A percentile compares a stretch with the other conserved stretches of the same genome.
phyloP scores from a whole-genome alignment of 2,797 vertebrate species.

The Lutjanus argentimaculatus region DNA sequence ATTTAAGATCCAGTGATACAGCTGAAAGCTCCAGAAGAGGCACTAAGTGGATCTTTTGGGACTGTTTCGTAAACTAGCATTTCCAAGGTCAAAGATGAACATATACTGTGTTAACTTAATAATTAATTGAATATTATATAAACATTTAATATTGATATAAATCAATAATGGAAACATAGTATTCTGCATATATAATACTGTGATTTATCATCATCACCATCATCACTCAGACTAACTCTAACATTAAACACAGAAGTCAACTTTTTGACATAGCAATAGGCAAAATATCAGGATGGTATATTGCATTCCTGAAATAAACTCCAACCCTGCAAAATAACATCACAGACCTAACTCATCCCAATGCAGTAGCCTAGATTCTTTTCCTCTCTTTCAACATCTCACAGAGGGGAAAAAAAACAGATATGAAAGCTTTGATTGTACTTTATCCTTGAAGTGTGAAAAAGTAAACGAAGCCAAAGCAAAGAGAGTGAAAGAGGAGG shows the following conservation, averaged over 20 bases:
- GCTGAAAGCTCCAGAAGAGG: no score
- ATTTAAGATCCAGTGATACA: no score
- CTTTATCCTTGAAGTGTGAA: conserved; percentile 76
- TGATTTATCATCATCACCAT: neutral
- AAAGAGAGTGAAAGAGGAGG: conserved; percentile 10
- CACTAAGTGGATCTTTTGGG: no score
- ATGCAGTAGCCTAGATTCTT: conserved; percentile 58
- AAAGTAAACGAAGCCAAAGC: conserved; percentile 66
- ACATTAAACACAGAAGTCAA: conserved; percentile 2
- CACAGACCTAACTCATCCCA: conserved; percentile 48
- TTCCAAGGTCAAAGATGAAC: neutral
- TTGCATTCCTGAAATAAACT: conserved; percentile 65
- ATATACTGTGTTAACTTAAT: neutral
- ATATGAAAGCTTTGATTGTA: conserved; percentile 74
- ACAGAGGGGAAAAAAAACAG: conserved; percentile 34
- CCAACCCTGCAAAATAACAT: conserved; percentile 52
- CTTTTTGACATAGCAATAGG: conserved; percentile 23
- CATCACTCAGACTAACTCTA: neutral
- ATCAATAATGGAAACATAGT: neutral
- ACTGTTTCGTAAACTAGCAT: no score
- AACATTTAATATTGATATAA: neutral
- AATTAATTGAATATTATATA: no score
- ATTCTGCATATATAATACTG: neutral
- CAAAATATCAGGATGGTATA: conserved; percentile 16
- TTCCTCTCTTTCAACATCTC: conserved; percentile 62